Evolutionary conservation across 2,888 invertebrate species (phyloP).

Genomic region (Aleiodes leptofemur): DNA sequence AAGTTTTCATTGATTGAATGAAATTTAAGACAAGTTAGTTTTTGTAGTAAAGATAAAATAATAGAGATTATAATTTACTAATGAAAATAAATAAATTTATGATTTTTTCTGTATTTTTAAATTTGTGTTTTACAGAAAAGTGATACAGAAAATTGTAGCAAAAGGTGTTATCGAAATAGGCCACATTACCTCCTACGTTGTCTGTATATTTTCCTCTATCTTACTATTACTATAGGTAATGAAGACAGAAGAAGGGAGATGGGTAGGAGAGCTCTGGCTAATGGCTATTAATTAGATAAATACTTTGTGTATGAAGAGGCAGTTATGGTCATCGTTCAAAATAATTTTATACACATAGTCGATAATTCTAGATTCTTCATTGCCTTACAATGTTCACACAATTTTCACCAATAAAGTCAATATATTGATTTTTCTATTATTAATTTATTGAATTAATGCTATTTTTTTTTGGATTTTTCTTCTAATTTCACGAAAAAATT

Average conservation of each 20-base stretch:
- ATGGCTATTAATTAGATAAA: slow-evolving; percentile 74
- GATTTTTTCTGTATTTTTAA: neutral
- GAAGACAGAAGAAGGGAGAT: slow-evolving; percentile 52
- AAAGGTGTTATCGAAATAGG: slow-evolving; percentile 56
- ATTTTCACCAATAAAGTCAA: neutral
- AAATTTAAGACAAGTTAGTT: neutral
- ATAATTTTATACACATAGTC: slow-evolving; percentile 59
- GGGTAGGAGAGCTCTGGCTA: slow-evolving; percentile 59
- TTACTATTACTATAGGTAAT: slow-evolving; percentile 42
- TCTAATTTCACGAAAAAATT: neutral
- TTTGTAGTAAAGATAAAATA: neutral
- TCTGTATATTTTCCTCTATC: slow-evolving; percentile 34
- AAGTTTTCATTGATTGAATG: slow-evolving; percentile 24
- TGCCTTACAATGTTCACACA: neutral
- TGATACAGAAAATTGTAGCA: slow-evolving; percentile 25
- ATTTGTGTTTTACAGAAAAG: neutral
- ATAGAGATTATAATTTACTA: neutral
- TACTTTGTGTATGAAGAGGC: slow-evolving; percentile 65
- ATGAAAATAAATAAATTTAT: neutral
- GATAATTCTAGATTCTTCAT: neutral
- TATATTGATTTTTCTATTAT: slow-evolving; percentile 20
- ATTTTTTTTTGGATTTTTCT: neutral
- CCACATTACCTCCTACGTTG: slow-evolving; percentile 52
- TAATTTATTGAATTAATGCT: neutral
- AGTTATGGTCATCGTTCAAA: slow-evolving; percentile 67